Conservation (phyloP, 2,113 vertebrate species). For the Puma concolor region DNA sequence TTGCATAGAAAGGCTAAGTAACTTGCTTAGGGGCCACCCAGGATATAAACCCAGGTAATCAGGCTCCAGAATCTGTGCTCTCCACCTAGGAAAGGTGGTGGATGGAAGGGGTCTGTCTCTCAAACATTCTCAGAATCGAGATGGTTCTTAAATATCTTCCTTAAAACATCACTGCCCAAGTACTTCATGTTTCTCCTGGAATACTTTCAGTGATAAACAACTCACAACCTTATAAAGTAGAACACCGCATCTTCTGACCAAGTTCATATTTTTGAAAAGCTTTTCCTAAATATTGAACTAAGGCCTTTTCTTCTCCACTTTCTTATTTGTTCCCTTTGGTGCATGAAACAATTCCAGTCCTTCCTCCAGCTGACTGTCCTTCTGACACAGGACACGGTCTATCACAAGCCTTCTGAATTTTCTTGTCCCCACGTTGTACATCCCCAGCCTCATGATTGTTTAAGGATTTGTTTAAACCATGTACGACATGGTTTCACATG, state of each 20-base stretch:
- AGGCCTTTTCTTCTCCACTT: not conserved
- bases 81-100: not conserved
- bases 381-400: fast-evolving
- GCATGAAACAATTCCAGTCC: not conserved
- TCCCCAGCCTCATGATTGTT: not conserved
- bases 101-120: too few relatives aligned
- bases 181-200: not conserved
- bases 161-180: not conserved
- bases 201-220: not conserved
- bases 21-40: not conserved
- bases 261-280: not conserved
- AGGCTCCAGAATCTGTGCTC: not conserved
- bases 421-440: too few relatives aligned
- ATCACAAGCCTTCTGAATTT: not conserved
- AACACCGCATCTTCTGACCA: not conserved
- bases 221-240: not conserved
- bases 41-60: not conserved
- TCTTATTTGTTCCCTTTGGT: not conserved
- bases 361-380: not conserved
- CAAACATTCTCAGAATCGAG: not conserved
- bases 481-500: not conserved
- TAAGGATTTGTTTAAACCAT: too few relatives aligned
- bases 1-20: not conserved
- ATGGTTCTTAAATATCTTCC: not conserved
- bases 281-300: not conserved